Base-by-base conservation (phyloP, 2,113 vertebrate genomes). In the Chaenocephalus aceratus region DNA sequence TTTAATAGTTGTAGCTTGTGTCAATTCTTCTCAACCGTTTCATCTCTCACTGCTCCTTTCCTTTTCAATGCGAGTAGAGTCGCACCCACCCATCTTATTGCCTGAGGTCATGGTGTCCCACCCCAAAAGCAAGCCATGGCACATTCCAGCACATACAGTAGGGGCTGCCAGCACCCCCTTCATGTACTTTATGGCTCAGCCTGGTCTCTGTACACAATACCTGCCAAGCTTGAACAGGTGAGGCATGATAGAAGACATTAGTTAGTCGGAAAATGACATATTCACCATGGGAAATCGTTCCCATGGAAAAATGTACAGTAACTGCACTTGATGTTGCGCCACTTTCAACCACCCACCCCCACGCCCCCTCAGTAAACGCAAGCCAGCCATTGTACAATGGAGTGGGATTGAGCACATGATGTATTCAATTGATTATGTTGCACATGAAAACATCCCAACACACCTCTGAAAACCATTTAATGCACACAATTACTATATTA, bases 81-180 rank as follows among this genome's bases (percentile, higher is more conserved):
- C 84, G 88, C 93, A 95, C 93, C 93, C 94, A 94, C 93, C 92
- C 94, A 92, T 94, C 90, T 92, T 89, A 90, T 75, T 89, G 94
- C 94, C 94, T 95, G 89, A 95, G 94, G 94, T 95, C 94, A 95
- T 95, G 81, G 85, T 94, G 95, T 95, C 95, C 95, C 95, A 95
- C 94, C 95, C 95, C 93, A 93, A 93, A 94, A 94, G 92, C 95
- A 92, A 91, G 93, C 90, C 94, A 80, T 93, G 92, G 93, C 95
- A 92, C 91, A 95, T 95, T 93, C 93, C 92, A 78, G 86, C 84
- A 91, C 92, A 92, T 83, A 87, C 84, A 85, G 85, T 64, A 90
- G 94, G 86, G 92, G 93, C 93, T 88, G 92, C 89, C 92, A 94
- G 91, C 93, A 90, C 91, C 84, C 78, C 86, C 80, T 81, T 36